phyloP scores from a whole-genome alignment of 2,113 vertebrate genomes.

The Alosa alosa region DNA sequence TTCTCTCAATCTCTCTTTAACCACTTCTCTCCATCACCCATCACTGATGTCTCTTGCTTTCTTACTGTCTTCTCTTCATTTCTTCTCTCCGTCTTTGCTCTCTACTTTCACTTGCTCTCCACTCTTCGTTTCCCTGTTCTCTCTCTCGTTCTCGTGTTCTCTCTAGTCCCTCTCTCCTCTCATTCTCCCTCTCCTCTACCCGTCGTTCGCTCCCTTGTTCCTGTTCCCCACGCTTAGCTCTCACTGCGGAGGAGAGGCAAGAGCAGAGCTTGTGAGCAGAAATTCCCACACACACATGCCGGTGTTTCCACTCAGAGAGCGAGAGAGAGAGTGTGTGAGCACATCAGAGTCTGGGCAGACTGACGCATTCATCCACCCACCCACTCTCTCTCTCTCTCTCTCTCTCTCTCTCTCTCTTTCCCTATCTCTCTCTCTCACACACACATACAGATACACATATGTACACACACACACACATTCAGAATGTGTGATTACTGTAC shows the following conservation, averaged over 20 bases:
- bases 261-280: constrained; percentile 47
- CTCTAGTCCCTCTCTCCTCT: constrained; percentile 30
- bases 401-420: neutral
- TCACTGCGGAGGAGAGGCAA: constrained; percentile 32
- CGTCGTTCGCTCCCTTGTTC: neutral
- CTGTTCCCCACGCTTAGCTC: neutral
- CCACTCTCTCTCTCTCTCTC: constrained; percentile 23
- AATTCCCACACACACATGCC: constrained; percentile 59
- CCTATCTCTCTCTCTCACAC: neutral
- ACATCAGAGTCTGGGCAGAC: constrained; percentile 52
- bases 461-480: neutral
- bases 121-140: neutral
- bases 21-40: neutral
- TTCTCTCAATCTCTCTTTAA: neutral
- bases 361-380: constrained; percentile 65
- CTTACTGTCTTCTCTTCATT: too few relatives aligned
- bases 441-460: constrained; percentile 46
- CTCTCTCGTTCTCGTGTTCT: neutral
- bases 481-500: constrained; percentile 27
- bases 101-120: neutral
- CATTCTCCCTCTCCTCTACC: neutral
- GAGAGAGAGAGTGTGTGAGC: constrained; percentile 36
- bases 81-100: constrained; percentile 13
- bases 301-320: constrained; percentile 63
- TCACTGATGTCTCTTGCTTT: neutral